Conservation (phyloP, 1,140 invertebrate species). For the Geopemphigus sp. region DNA sequence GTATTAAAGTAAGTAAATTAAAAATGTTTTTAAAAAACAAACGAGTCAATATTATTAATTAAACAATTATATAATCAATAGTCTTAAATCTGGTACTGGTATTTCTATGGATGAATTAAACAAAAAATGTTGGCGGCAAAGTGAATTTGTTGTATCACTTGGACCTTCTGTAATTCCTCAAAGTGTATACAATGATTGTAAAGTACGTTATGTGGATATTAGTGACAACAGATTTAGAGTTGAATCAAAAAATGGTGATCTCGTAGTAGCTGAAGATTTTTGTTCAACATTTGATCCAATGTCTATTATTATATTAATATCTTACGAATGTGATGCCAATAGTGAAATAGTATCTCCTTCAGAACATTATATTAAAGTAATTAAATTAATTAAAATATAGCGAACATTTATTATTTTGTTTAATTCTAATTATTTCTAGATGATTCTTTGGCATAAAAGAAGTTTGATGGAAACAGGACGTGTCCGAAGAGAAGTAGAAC, state of each 20-base stretch:
- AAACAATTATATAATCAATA: constrained; percentile 11
- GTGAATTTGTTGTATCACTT: constrained; percentile 65
- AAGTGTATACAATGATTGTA: constrained; percentile 58
- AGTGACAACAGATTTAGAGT: constrained; percentile 75
- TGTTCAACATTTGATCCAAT: constrained; percentile 68
- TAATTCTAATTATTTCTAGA: constrained; percentile 54
- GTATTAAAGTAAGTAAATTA: constrained; percentile 55
- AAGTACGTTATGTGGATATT: constrained; percentile 72
- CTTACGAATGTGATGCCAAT: constrained; percentile 50
- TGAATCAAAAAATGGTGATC: constrained; percentile 73
- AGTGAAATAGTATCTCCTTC: constrained; percentile 51
- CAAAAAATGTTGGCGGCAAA: constrained; percentile 71
- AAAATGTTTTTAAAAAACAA: background rate
- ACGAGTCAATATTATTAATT: background rate
- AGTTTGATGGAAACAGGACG: constrained; percentile 77
- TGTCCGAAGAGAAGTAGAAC: constrained; percentile 72
- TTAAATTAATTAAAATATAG: background rate
- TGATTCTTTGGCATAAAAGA: constrained; percentile 78
- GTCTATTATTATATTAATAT: constrained; percentile 65
- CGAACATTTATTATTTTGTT: background rate
- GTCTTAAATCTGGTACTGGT: constrained; percentile 43
- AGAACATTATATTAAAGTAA: constrained; percentile 52
- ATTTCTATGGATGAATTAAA: constrained; percentile 41
- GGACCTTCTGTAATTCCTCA: constrained; percentile 50
- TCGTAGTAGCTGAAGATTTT: constrained; percentile 74